Evolutionary conservation across 2,888 invertebrate species (phyloP), one percentile per base, ranked within the genome.

Genomic region (Napeogenes inachia): DNA sequence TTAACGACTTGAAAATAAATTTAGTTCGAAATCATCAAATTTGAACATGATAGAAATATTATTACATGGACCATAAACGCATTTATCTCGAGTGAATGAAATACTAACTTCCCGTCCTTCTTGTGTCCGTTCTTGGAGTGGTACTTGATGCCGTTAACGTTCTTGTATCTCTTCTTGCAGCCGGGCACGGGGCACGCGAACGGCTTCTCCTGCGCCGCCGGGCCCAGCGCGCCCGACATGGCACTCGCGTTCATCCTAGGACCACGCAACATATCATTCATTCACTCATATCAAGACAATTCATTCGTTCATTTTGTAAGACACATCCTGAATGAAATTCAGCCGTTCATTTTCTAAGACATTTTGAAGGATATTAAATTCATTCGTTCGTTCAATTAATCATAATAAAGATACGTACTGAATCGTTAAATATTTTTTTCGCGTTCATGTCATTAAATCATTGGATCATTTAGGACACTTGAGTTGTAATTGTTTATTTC

Each of bases 121-220:
- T 95, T 95, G 83, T 97, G 96, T 8, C 96, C 95, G 81, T 96
- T 95, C 84, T 95, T 95, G 54, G 95, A 95, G 85, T 97, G 96
- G 83, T 97, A 96, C 79, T 96, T 96, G 76, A 96, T 96, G 62
- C 96, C 96, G 83, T 96, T 96, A 62, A 96, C 94, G 81, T 96
- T 97, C 84, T 96, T 96, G 86, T 97, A 97, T 53, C 95, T 92
- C 79, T 97, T 97, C 84, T 95, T 95, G 86, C 96, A 97, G 56
- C 96, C 96, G 57, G 95, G 95, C 64, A 96, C 94, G 1, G 96
- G 95, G 80, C 97, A 97, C 6, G 94, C 94, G 85, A 95, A 96
- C 1, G 96, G 96, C 81, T 95, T 96, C 79, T 95, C 95, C 69
- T 92, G 82, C 65, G 91, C 92, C 57, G 91, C 91, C 4, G 81